Percentiles rank a stretch among this genome's conserved stretches.
phyloP scores from a whole-genome alignment of 2,888 invertebrate genomes.

The Petrolisthes manimaculis region DNA sequence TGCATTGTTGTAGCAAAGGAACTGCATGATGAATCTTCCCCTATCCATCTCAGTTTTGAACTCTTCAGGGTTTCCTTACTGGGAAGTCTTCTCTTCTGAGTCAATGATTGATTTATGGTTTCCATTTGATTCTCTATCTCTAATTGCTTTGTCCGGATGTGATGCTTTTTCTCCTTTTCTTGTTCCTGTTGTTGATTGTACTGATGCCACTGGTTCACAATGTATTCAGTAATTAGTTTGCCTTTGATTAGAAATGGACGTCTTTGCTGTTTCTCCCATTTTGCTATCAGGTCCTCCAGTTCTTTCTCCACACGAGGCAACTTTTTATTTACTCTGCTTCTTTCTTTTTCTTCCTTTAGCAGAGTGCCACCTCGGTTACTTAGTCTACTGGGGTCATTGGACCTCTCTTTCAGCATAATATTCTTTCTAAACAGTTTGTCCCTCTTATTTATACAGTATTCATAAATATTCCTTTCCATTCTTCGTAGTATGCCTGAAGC shows the following conservation, averaged over 20 bases:
- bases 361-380: constrained; percentile 90
- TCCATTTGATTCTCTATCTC: constrained; percentile 45
- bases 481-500: constrained; percentile 71
- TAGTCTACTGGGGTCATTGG: constrained; percentile 81
- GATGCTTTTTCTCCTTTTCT: constrained; percentile 47
- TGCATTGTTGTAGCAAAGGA: not conserved
- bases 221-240: constrained; percentile 39
- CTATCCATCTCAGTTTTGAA: constrained; percentile 29
- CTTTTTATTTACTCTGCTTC: constrained; percentile 56
- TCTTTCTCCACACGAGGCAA: constrained; percentile 47
- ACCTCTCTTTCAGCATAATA: constrained; percentile 81
- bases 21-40: constrained; percentile 7
- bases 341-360: constrained; percentile 79
- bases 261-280: constrained; percentile 34
- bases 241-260: constrained; percentile 36
- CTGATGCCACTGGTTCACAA: constrained; percentile 48
- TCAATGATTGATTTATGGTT: not conserved
- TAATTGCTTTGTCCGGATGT: constrained; percentile 14
- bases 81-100: constrained; percentile 37
- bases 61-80: constrained; percentile 30
- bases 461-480: constrained; percentile 41
- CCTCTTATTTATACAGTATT: constrained; percentile 38
- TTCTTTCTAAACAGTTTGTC: constrained; percentile 79
- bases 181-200: constrained; percentile 42
- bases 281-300: constrained; percentile 10